Evolutionary conservation across 2,113 vertebrate genomes (phyloP), one percentile per base, ranked within the genome.

Genomic region (Malaclemys terrapin): DNA sequence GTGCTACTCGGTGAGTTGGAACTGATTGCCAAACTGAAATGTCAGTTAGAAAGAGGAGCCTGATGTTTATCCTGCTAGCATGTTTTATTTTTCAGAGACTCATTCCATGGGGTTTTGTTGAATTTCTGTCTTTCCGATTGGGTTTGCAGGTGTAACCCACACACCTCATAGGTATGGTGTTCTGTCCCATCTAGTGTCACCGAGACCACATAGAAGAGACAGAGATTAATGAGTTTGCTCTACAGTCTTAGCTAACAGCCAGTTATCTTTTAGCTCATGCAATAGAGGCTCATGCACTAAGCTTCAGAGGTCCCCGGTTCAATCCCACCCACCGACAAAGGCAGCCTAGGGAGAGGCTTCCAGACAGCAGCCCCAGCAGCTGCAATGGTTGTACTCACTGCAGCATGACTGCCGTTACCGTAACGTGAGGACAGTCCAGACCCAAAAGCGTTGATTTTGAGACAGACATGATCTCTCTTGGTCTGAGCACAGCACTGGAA

Each of bases 81-180:
- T 20, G 69, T 42, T 17, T 42, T 42, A 22, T 38, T 42, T 75
- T 20, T 75, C 69, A 75, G 69, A 5, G 5, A 10, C 19, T 42
- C 35, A 19, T 75, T 75, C 20, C 69, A 42, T 8, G 22, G 38
- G 38, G 69, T 10, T 42, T 10, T 42, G 31, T 8, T 65, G 31
- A 17, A n/a, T 65, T 35, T 65, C 56, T 4, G 47, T 52, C n/a
- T 10, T n/a, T 80, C 14, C 6, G 31, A 0, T 0, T 24, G 87
- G 82, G 5, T 85, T 82, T 69, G 9, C 29, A 54, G 20, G 53
- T 54, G 53, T 54, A 54, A 54, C 53, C 53, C 20, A 54, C 20
- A 54, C 20, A 54, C 53, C 53, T 9, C 53, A 8, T 54, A 20
- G 53, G 53, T 22, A 20, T 20, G 20, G 20, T 22, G 20, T 8